phyloP scores from a whole-genome alignment of 2,797 vertebrate genomes.

The Anguilla marmorata region DNA sequence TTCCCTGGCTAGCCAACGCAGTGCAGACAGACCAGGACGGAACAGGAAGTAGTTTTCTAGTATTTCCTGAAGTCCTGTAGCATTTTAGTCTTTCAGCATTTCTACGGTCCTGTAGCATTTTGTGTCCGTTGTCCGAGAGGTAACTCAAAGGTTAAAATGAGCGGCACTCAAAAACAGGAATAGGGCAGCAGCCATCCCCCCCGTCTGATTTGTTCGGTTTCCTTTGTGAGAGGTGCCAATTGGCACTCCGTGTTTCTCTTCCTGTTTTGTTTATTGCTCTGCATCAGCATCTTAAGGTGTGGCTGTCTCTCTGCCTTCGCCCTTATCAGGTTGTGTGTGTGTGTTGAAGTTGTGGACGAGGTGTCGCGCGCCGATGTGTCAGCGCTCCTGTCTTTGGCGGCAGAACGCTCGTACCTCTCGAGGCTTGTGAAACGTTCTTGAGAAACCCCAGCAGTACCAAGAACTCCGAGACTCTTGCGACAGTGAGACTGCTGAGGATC shows the following conservation, averaged over 20 bases:
- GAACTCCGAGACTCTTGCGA: background rate
- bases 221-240: background rate
- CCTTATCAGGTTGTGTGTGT: too few relatives aligned
- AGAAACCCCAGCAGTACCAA: background rate
- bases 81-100: too few relatives aligned
- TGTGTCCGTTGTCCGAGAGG: background rate
- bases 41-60: background rate
- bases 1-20: background rate
- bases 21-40: background rate
- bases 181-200: background rate
- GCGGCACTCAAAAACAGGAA: background rate
- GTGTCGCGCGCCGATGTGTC: background rate
- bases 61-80: background rate
- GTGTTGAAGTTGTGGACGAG: background rate
- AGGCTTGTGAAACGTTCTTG: background rate
- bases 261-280: background rate
- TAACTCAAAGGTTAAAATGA: background rate
- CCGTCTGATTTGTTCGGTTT: background rate
- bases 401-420: too few relatives aligned
- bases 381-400: background rate
- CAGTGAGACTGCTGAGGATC: background rate
- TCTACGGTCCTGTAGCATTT: background rate
- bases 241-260: background rate
- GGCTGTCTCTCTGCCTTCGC: background rate
- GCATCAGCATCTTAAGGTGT: background rate